Evolutionary conservation across 1,140 invertebrate species (phyloP).

Genomic region (Schlechtendalia chinensis): DNA sequence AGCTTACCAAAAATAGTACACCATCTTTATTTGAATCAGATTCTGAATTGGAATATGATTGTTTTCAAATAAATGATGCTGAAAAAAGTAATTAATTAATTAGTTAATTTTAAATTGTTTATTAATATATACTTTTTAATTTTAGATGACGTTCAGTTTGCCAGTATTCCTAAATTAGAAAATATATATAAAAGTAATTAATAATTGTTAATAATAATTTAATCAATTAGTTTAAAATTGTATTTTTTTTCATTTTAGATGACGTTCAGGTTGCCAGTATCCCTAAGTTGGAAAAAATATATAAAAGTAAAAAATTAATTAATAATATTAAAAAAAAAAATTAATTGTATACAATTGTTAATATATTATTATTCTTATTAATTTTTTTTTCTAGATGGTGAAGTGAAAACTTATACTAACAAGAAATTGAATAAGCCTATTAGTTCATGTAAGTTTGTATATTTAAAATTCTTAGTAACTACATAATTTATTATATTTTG

Average conservation of each 20-base stretch:
- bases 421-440: conserved; percentile 14
- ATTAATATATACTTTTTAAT: neutral
- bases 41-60: conserved; percentile 7
- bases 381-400: neutral
- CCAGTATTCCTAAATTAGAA: too few relatives aligned
- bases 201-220: too few relatives aligned
- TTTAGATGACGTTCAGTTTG: neutral
- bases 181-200: too few relatives aligned
- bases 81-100: conserved; percentile 1
- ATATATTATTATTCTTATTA: too few relatives aligned
- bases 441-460: neutral
- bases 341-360: too few relatives aligned
- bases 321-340: too few relatives aligned
- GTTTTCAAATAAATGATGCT: neutral
- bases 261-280: neutral
- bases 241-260: conserved; percentile 4
- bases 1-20: neutral
- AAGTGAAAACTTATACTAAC: conserved; percentile 33
- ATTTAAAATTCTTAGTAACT: too few relatives aligned
- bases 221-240: neutral
- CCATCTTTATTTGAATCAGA: conserved; percentile 42
- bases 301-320: too few relatives aligned
- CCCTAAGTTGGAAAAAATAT: too few relatives aligned
- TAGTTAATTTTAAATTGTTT: neutral
- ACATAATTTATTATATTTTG: too few relatives aligned